Evolutionary conservation across 2,888 invertebrate species (phyloP).

Genomic region (Perdita meconis): DNA sequence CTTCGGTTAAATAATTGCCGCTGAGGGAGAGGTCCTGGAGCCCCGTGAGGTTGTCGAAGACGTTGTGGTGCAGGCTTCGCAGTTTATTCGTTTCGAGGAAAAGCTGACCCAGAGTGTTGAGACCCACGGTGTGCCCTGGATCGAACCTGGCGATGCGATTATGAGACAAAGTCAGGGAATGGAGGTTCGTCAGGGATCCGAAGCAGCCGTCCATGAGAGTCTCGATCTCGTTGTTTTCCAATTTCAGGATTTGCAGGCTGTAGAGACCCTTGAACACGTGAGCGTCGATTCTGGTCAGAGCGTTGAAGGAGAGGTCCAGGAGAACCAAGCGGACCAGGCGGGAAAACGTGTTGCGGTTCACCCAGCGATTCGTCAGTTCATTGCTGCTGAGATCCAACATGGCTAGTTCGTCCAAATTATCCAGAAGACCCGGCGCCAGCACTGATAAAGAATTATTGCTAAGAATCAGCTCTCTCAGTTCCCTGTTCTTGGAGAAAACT

Average conservation of each 20-base stretch:
- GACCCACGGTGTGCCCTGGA: conserved; percentile 89
- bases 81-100: conserved; percentile 91
- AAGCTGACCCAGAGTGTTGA: conserved; percentile 90
- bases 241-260: conserved; percentile 90
- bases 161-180: conserved; percentile 90
- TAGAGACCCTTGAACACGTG: conserved; percentile 90
- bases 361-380: conserved; percentile 91
- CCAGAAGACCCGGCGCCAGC: conserved; percentile 90
- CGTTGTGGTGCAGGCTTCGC: conserved; percentile 88
- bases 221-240: conserved; percentile 90
- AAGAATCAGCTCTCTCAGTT: conserved; percentile 90
- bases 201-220: conserved; percentile 91
- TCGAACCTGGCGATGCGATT: conserved; percentile 90
- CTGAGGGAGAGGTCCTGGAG: conserved; percentile 91
- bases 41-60: conserved; percentile 91
- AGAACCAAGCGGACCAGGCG: conserved; percentile 90
- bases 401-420: conserved; percentile 90
- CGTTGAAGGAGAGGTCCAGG: conserved; percentile 90
- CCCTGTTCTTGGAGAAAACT: conserved; percentile 90
- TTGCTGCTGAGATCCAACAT: conserved; percentile 90
- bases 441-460: conserved; percentile 92
- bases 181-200: conserved; percentile 90
- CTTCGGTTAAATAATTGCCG: conserved; percentile 89
- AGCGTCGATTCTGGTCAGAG: conserved; percentile 89
- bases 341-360: conserved; percentile 91